phyloP scores from a whole-genome alignment of 2,888 invertebrate species.

The Yponomeuta evonymella region DNA sequence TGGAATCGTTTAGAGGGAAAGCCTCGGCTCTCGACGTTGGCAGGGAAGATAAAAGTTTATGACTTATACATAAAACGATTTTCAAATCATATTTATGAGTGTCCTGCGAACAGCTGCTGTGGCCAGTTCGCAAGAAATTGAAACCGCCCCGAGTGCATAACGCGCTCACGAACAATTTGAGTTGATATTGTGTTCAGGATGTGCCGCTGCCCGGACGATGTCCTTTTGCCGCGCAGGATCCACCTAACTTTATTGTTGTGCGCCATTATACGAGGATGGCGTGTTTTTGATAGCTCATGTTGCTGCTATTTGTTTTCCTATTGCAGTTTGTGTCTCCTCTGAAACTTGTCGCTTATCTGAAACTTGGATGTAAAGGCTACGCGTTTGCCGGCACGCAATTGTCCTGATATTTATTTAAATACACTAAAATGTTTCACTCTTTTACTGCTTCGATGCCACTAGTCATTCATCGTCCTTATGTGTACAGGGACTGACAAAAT shows the following conservation, averaged over 20 bases:
- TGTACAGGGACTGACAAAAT: slow-evolving; percentile 30
- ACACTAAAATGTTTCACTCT: slow-evolving; percentile 2
- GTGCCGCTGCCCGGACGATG: slow-evolving; percentile 44
- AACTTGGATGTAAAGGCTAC: neutral
- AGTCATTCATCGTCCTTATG: slow-evolving; percentile 33
- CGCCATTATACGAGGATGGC: neutral
- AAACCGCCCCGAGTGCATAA: slow-evolving; percentile 66
- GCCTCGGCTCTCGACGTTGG: slow-evolving; percentile 38
- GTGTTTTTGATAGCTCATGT: slow-evolving; percentile 11
- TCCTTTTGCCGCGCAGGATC: slow-evolving; percentile 59
- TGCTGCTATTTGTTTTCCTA: neutral
- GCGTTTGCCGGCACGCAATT: neutral
- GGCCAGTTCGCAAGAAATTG: slow-evolving; percentile 70
- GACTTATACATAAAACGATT: slow-evolving; percentile 74
- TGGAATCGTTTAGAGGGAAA: slow-evolving; percentile 55
- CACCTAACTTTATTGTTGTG: slow-evolving; percentile 53
- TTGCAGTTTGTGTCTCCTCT: neutral
- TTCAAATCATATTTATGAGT: slow-evolving; percentile 74
- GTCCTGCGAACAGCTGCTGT: slow-evolving; percentile 66
- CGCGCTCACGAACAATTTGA: slow-evolving; percentile 72
- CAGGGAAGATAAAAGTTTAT: slow-evolving; percentile 71
- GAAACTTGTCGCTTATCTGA: neutral
- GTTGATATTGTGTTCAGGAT: slow-evolving; percentile 63
- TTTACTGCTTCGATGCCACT: slow-evolving; percentile 22
- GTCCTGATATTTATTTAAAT: neutral